A percentile compares a stretch with the other conserved stretches of the same genome.
Conservation (phyloP, 2,888 invertebrate species). For the Chrysodeixis includens region DNA sequence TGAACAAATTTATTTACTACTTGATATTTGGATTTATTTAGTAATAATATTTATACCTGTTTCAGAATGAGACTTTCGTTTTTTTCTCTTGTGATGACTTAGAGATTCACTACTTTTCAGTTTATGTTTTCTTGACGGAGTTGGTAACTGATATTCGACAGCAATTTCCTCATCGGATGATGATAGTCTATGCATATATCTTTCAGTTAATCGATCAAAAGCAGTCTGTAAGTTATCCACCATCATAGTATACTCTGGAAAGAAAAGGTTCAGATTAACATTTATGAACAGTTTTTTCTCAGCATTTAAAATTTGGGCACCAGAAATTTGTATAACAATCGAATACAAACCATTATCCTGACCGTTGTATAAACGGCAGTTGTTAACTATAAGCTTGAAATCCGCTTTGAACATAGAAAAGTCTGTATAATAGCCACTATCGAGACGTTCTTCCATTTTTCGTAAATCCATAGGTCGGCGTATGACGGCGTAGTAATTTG, state of each 20-base stretch:
- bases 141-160: constrained; percentile 90
- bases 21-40: no score
- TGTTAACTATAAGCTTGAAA: constrained; percentile 97
- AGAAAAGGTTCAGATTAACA: constrained; percentile 1
- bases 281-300: no score
- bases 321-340: neutral
- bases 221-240: constrained; percentile 94
- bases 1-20: no score
- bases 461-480: constrained; percentile 96
- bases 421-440: constrained; percentile 93
- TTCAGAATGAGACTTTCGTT: constrained; percentile 80
- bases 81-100: constrained; percentile 78
- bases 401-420: constrained; percentile 95
- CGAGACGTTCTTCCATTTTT: constrained; percentile 96
- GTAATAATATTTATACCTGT: constrained; percentile 58
- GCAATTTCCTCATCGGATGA: constrained; percentile 94
- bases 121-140: constrained; percentile 84
- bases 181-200: constrained; percentile 94
- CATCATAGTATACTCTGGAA: constrained; percentile 96
- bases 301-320: no score
- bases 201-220: constrained; percentile 94
- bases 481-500: constrained; percentile 94
- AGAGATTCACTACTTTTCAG: constrained; percentile 80
- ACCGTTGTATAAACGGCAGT: constrained; percentile 97
- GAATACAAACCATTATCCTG: constrained; percentile 94